phyloP scores from a whole-genome alignment of 2,888 invertebrate species.

The Hartigia nigra region DNA sequence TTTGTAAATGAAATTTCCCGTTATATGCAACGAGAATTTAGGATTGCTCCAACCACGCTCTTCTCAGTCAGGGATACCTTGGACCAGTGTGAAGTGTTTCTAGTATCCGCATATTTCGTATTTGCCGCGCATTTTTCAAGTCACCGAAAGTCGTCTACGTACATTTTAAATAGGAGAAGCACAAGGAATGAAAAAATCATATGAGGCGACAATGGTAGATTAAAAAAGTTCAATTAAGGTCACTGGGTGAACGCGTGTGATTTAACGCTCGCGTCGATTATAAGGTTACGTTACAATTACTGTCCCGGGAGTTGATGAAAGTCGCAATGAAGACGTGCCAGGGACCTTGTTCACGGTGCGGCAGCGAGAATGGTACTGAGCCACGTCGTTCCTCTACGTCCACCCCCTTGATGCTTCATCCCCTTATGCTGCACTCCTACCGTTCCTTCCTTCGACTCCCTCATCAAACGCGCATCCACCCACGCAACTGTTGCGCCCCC shows the following conservation, averaged over 20 bases:
- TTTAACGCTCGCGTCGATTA: background rate
- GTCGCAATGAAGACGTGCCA: background rate
- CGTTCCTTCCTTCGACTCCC: slow-evolving; percentile 35
- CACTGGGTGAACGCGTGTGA: background rate
- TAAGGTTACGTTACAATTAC: background rate
- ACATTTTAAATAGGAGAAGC: background rate
- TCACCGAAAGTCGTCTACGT: background rate
- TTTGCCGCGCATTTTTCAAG: background rate
- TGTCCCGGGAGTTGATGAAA: background rate
- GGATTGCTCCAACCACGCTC: background rate
- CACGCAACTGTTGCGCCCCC: slow-evolving; percentile 64
- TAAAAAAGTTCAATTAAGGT: background rate
- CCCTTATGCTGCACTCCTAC: slow-evolving; percentile 28
- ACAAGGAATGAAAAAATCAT: background rate
- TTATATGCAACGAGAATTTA: background rate
- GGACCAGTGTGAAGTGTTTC: background rate
- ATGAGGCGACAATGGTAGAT: background rate
- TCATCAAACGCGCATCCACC: slow-evolving; percentile 61
- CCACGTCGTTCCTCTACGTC: slow-evolving; percentile 41
- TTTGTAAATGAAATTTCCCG: background rate
- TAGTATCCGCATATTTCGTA: background rate
- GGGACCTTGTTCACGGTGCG: slow-evolving; percentile 37
- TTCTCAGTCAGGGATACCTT: background rate
- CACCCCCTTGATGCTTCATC: slow-evolving; percentile 32
- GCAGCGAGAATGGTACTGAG: slow-evolving; percentile 53